Base-by-base conservation (phyloP, 2,888 invertebrate species). In the Portevinia maculata region DNA sequence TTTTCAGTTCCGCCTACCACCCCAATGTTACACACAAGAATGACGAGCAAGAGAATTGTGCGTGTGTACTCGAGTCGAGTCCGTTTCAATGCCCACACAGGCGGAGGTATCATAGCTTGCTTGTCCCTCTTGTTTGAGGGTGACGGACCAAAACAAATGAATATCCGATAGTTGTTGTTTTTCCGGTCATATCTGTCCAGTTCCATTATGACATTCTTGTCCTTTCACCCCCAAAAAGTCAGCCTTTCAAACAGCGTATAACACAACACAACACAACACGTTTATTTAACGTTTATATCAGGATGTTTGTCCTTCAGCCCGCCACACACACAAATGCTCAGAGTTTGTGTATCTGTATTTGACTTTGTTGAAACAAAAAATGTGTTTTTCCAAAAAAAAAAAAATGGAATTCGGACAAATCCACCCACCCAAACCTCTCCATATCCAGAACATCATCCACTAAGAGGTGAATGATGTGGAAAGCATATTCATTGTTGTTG, bases 91-190 rank as follows among this genome's bases (percentile, higher is more conserved):
- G 28, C 8, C 6, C 19, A 11, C 17, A 21, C 11, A 11, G 19
- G 6, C 13, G 15, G 28, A 34, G 28, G 28, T 34, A 37, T 30
- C 37, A 53, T 17, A 44, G 41, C 39, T 24, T 39, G 30, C 59
- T 19, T 41, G 50, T 19, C n/a, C 28, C 21, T 21, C 32, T 39
- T 32, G 48, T 55, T 60, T 34, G 37, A n/a, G 67, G 74, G 79
- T 44, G 79, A 69, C 32, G 55, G 74, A 79, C 74, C 74, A 62
- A 57, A 74, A 62, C 74, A 69, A 79, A 74, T 79, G 67, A 74
- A 74, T 74, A 55, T 69, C 79, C 67, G 67, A 79, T 74, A 50
- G 55, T 67, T 52, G 55, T 53, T 64, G 5, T 9, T 30, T 21
- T 39, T 3, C 3, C 13, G 13, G 32, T 52, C 5, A 8, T 32